Evolutionary conservation across 2,888 invertebrate genomes (phyloP).

Genomic region (Rhagium mordax): DNA sequence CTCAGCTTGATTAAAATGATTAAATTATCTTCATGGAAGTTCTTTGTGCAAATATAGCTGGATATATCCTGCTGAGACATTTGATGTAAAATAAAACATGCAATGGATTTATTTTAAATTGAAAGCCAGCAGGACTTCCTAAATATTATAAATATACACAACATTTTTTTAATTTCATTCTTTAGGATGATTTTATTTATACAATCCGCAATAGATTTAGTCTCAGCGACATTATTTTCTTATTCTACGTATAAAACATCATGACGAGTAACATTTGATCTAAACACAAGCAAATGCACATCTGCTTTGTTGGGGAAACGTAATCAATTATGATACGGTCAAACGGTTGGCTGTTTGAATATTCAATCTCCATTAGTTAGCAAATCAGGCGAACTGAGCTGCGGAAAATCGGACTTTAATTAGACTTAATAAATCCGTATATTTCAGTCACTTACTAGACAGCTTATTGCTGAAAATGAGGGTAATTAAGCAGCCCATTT

Average conservation of each 20-base stretch:
- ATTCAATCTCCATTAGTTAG: slow-evolving; percentile 23
- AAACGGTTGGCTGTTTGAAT: slow-evolving; percentile 27
- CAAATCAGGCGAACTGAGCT: slow-evolving; percentile 24
- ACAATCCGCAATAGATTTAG: no score
- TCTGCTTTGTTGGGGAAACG: slow-evolving; percentile 7
- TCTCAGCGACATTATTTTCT: no score
- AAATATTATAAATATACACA: no score
- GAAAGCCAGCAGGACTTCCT: no score
- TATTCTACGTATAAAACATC: neutral
- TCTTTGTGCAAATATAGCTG: no score
- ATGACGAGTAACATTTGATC: neutral
- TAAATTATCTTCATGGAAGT: no score
- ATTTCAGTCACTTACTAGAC: neutral
- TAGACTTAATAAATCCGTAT: slow-evolving; percentile 9
- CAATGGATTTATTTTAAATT: no score
- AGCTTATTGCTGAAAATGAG: neutral
- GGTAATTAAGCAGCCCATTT: neutral
- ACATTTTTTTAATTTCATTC: no score
- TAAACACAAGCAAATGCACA: slow-evolving; percentile 3
- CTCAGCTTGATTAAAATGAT: no score
- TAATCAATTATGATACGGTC: slow-evolving; percentile 29
- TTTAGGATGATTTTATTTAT: no score
- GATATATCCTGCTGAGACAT: no score
- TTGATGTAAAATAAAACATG: no score
- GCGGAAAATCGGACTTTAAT: slow-evolving; percentile 17